A percentile compares a stretch with the other conserved stretches of the same genome.
phyloP scores from a whole-genome alignment of 2,888 invertebrate species.

The Eutolmus rufibarbis region DNA sequence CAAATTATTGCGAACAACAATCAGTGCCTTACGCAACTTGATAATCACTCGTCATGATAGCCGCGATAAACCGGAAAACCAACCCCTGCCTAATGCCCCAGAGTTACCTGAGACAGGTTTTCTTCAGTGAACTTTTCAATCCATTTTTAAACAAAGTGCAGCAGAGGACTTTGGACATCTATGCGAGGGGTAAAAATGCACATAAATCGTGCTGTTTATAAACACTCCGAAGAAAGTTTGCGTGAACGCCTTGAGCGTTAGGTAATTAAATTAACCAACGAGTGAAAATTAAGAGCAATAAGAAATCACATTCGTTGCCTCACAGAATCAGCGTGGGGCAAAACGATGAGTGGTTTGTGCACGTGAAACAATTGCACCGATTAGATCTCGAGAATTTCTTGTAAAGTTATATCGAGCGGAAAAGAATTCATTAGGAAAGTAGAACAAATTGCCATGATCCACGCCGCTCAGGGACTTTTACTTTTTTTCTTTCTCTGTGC shows the following conservation, averaged over 20 bases:
- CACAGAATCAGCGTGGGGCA: background rate
- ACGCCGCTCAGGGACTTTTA: slow-evolving; percentile 15
- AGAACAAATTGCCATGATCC: slow-evolving; percentile 37
- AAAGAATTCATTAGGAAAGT: slow-evolving; percentile 42
- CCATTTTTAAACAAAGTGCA: background rate
- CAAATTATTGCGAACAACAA: background rate
- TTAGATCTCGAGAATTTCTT: slow-evolving; percentile 31
- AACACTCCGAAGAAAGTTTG: slow-evolving; percentile 30
- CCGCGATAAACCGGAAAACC: background rate
- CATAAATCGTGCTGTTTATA: slow-evolving; percentile 4
- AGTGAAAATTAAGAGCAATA: slow-evolving; percentile 17
- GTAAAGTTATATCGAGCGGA: slow-evolving; percentile 39
- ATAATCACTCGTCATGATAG: background rate
- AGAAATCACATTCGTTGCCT: slow-evolving; percentile 22
- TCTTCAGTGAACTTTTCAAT: background rate
- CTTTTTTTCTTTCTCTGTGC: background rate
- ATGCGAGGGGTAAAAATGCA: background rate
- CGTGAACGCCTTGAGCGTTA: slow-evolving; percentile 23
- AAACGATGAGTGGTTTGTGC: slow-evolving; percentile 21
- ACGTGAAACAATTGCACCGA: slow-evolving; percentile 17
- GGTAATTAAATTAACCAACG: slow-evolving; percentile 30
- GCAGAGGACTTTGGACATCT: background rate
- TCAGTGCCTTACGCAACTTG: background rate
- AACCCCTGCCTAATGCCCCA: background rate
- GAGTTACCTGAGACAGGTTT: background rate